Evolutionary conservation across 2,888 invertebrate species (phyloP), one percentile per base, ranked within the genome.

Genomic region (Philereme transversata): DNA sequence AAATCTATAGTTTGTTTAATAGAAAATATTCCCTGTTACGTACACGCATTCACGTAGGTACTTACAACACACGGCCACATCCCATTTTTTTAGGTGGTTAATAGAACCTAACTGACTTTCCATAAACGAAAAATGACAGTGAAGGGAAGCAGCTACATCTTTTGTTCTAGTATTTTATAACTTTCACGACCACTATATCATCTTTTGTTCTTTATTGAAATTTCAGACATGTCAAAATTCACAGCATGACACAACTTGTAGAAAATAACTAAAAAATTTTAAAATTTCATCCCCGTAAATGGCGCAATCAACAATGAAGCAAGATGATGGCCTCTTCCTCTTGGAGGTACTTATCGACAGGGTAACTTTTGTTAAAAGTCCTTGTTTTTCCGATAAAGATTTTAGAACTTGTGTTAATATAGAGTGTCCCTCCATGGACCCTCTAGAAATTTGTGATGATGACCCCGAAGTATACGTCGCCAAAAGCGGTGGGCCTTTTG

Each of bases 281-380:
- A 73, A 76, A 79, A 76, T 72, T 82, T 87, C 87, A 86, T 87
- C 86, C 86, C 86, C 83, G 71, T 67, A 69, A 55, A 67, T 34
- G 59, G 35, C 50, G 35, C 50, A 63, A 65, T 72, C 62, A 65
- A 89, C 88, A 88, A 71, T 82, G 65, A 90, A 91, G 73, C 88
- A 92, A 49, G 92, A 93, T 59, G 94, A 94, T 72, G 92, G 94
- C 62, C 86, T 94, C 47, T 95, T 95, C 77, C 88, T 95, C 9
- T 82, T 95, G 52, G 95, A 95, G 78, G 94, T 95, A 71, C 84
- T 95, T 7, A 92, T 95, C 10, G 94, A 95, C 67, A 92, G 89
- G 71, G 78, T 92, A 10, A 71, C 83, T 51, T 89, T 92, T 65
- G 62, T 75, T 4, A 88, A 87, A 72, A 86, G 82, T 64, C 90